A percentile compares a stretch with the other conserved stretches of the same genome.
Evolutionary conservation across 2,113 vertebrate species (phyloP).

Genomic region (Eira barbara): DNA sequence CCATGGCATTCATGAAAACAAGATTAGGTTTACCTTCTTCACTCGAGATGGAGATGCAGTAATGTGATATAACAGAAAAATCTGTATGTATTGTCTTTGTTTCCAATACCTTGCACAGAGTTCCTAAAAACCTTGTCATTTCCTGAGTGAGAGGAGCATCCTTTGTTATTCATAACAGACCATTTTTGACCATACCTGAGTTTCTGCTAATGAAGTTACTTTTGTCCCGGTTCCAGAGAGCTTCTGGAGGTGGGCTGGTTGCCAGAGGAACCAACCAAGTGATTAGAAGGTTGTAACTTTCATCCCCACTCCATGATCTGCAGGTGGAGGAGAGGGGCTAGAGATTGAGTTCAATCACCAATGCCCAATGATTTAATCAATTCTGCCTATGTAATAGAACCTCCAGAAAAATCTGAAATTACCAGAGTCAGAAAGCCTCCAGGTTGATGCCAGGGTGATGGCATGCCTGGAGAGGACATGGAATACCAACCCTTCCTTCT

Average conservation of each 20-base stretch:
- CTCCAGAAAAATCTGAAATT: not conserved
- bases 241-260: not conserved
- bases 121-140: not conserved
- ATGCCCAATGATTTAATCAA: not conserved
- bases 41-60: not conserved
- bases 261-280: not conserved
- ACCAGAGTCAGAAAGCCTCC: not conserved
- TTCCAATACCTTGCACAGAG: not conserved
- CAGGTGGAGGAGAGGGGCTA: not conserved
- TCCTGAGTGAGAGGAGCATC: not conserved
- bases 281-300: not conserved
- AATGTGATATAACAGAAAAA: not conserved
- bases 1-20: not conserved
- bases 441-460: not conserved
- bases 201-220: not conserved
- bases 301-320: not conserved
- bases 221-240: not conserved
- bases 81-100: not conserved
- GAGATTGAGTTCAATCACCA: not conserved
- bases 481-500: not conserved
- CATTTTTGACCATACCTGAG: not conserved
- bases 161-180: not conserved
- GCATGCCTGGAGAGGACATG: rapidly evolving
- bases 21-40: not conserved
- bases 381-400: not conserved